Evolutionary conservation across 1,140 invertebrate species (phyloP), one percentile per base, ranked within the genome.

Genomic region (Drosophila orosa): DNA sequence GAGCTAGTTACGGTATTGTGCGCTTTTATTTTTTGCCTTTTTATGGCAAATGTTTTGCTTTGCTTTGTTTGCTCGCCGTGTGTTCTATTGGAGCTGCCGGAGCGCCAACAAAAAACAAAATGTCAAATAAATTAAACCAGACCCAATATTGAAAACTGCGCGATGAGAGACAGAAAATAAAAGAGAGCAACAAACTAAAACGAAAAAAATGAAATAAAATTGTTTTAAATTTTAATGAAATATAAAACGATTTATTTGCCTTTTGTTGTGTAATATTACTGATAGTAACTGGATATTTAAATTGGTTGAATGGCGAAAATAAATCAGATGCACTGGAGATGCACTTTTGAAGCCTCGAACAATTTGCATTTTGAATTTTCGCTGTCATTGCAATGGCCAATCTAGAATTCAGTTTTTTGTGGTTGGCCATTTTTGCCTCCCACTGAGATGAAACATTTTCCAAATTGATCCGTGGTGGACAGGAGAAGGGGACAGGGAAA

Each of bases 211-310:
- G n/a, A n/a, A 62, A 77, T 77, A 45, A 60, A 71, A 75, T 75
- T 59, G 31, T 55, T 62, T 83, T 65, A 63, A 74, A 74, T 59
- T 73, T 80, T 57, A 74, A 66, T 75, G 59, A 68, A 80, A 80
- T 60, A 40, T 54, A 25, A 12, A 55, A 58, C 55, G 39, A 58
- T 56, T 83, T 74, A 52, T 68, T 73, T 52, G 58, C 47, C 31
- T 40, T 45, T 62, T 74, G 59, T 57, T 66, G 63, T 45, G 25
- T 37, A 69, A 35, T 24, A 35, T 71, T 42, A 39, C 39, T 39
- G 40, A 57, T 33, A 39, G 67, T 47, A 71, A 57, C 37, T 58
- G 33, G 44, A 50, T 37, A 75, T 52, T 75, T 66, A 73, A 73
- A 58, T 58, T 58, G 39, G 50, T 58, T 48, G 52, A 71, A 71